Conservation (phyloP, 2,113 vertebrate genomes). For the Prunella himalayana region DNA sequence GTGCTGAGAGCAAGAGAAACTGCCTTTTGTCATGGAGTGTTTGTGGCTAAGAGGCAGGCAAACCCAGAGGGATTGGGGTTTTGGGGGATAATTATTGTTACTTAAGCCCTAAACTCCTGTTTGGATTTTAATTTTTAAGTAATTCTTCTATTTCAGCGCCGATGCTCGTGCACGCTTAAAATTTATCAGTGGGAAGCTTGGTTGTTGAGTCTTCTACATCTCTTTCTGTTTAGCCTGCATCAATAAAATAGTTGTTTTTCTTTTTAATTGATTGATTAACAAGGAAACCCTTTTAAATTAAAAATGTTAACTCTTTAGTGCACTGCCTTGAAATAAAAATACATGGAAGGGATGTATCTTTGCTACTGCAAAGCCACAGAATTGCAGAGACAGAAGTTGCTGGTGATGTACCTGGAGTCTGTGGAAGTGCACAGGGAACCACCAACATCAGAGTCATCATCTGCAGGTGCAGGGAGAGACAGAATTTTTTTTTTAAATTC, state of each 20-base stretch:
- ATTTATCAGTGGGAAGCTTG: not conserved
- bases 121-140: not conserved
- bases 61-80: not conserved
- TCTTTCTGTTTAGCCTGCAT: not conserved
- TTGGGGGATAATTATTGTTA: not conserved
- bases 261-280: not conserved
- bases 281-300: not conserved
- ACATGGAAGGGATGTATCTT: not conserved
- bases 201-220: not conserved
- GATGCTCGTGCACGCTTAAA: accelerated
- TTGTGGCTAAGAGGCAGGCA: not conserved
- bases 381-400: not conserved
- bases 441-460: not conserved
- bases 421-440: not conserved
- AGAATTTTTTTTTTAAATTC: not conserved
- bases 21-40: not conserved
- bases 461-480: not conserved
- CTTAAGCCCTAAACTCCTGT: not conserved
- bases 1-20: not conserved
- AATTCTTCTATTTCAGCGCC: not conserved
- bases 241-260: accelerated
- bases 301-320: not conserved
- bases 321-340: not conserved
- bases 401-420: not conserved
- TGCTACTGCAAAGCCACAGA: not conserved